Conservation (phyloP, 2,113 vertebrate genomes). For the Lucifuga dentata region DNA sequence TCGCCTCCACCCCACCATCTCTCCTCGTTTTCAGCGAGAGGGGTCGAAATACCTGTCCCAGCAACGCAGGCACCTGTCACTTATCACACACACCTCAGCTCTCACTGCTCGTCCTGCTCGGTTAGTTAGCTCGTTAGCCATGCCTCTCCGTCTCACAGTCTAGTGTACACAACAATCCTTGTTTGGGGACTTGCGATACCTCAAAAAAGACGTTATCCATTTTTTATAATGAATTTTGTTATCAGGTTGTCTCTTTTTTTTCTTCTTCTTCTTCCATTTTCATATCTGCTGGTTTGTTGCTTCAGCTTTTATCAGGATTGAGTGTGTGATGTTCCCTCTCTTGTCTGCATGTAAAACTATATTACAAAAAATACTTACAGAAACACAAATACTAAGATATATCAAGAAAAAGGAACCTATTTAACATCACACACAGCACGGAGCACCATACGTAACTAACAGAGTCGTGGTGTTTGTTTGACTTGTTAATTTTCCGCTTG, state of each 20-base stretch:
- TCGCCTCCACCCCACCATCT: slow-evolving; percentile 55
- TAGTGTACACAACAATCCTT: slow-evolving; percentile 24
- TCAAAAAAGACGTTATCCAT: slow-evolving; percentile 23
- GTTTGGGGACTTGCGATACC: slow-evolving; percentile 26
- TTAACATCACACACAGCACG: slow-evolving; percentile 71
- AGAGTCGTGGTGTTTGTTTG: slow-evolving; percentile 68
- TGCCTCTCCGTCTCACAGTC: slow-evolving; percentile 48
- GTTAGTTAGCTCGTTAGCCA: slow-evolving; percentile 48
- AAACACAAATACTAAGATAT: slow-evolving; percentile 71
- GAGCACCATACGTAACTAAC: slow-evolving; percentile 74
- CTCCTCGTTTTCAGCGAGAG: slow-evolving; percentile 54
- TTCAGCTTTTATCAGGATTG: slow-evolving; percentile 62
- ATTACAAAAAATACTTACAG: slow-evolving; percentile 63
- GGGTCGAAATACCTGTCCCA: slow-evolving; percentile 59
- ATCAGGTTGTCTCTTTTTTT: slow-evolving; percentile 20
- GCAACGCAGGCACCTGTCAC: slow-evolving; percentile 69
- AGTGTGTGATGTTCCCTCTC: slow-evolving; percentile 68
- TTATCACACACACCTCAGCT: slow-evolving; percentile 65
- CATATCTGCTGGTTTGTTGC: slow-evolving; percentile 63
- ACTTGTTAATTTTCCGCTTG: slow-evolving; percentile 15
- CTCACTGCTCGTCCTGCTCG: slow-evolving; percentile 60
- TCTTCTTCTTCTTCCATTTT: slow-evolving; percentile 50
- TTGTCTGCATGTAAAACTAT: slow-evolving; percentile 76
- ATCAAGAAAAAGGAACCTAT: slow-evolving; percentile 66
- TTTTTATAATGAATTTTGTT: slow-evolving; percentile 46